Base-by-base conservation (phyloP, 2,888 invertebrate genomes). In the Tyria jacobaeae region DNA sequence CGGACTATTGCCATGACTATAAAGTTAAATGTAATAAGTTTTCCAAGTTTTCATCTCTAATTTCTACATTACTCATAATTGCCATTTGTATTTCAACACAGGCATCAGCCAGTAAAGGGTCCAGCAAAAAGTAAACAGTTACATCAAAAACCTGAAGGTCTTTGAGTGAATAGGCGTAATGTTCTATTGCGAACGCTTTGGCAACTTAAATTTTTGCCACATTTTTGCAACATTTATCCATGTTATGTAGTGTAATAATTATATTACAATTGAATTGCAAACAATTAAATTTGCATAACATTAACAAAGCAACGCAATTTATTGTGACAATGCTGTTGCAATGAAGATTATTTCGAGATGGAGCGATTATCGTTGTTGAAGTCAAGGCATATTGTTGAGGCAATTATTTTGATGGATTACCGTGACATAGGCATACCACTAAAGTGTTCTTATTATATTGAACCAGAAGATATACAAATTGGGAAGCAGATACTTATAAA, bases 221-320 rank as follows among this genome's bases (percentile, higher is more conserved):
- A 62, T 37, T 53, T 25, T 35, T 52, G 62, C 57, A 52, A 57
- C 48, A 10, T 62, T 57, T 62, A 62, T 57, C 57, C 53, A 57
- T 62, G 15, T 47, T 48, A 48, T n/a, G n/a, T 52, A 62, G 39
- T 52, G 61, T 34, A 61, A 61, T 56, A 35, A 47, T 61, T 56
- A 52, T 25, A 62, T 48, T 62, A 53, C 62, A 62, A 57, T 62
- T 48, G 57, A 62, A 62, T 62, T 62, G 62, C 57, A 57, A 62
- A 62, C 57, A 44, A 53, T 39, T 47, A 15, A 12, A 62, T 62
- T 62, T 62, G 52, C 62, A 57, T 57, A 62, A 62, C 24, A 53
- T 52, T 31, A 37, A 48, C 52, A 37, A 21, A 14, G 60, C 51
- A 51, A 51, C 14, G 4, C 24, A 41, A 15, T 37, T 39, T 37